Conservation (phyloP, 37 sponge, comb jelly and placozoan genomes). For the Cladorhizidae sp. region DNA sequence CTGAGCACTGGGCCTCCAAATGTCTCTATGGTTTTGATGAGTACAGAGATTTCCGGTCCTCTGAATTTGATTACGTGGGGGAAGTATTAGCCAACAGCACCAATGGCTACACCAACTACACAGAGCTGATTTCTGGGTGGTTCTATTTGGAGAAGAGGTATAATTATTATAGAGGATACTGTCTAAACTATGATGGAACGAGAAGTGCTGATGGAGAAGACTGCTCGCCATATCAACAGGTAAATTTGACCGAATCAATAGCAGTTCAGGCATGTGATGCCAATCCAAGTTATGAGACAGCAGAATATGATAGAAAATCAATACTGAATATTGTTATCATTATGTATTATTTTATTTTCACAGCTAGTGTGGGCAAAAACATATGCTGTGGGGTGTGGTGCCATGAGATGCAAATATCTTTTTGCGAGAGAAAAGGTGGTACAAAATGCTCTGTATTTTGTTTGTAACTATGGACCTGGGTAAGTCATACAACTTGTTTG, state of each 20-base stretch:
- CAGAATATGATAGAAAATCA: neutral
- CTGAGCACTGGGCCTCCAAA: slow-evolving; percentile 30
- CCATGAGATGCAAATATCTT: slow-evolving; percentile 8
- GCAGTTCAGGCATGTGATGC: neutral
- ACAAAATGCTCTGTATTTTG: neutral
- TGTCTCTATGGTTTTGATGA: slow-evolving; percentile 29
- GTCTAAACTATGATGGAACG: too few relatives aligned
- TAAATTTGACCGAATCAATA: neutral
- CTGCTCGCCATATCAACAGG: neutral
- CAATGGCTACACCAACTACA: neutral
- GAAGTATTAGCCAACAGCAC: slow-evolving; percentile 17
- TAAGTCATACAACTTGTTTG: slow-evolving; percentile 1
- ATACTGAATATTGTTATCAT: neutral
- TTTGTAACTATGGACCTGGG: slow-evolving; percentile 64
- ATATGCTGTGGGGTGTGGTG: slow-evolving; percentile 46
- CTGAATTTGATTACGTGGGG: slow-evolving; percentile 32
- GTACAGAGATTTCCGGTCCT: neutral
- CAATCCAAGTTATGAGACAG: neutral
- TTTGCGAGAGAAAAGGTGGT: too few relatives aligned
- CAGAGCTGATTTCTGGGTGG: neutral
- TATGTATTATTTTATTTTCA: neutral
- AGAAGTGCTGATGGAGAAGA: neutral
- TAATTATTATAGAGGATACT: too few relatives aligned
- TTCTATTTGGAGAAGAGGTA: neutral
- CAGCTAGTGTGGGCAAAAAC: slow-evolving; percentile 51